Base-by-base conservation (phyloP, 2,113 vertebrate genomes). In the Rhynchomys soricoides region DNA sequence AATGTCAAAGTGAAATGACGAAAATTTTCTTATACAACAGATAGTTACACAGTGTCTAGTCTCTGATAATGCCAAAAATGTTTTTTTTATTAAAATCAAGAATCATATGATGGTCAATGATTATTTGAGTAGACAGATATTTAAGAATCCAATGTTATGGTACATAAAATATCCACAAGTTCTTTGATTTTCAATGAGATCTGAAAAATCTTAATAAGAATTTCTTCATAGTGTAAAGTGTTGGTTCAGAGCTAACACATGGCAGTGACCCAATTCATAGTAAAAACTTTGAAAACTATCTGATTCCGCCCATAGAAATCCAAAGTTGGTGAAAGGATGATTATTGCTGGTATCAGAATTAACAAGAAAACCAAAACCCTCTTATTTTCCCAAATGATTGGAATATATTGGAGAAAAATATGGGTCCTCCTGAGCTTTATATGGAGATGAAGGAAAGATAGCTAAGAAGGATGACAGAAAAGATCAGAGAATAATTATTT, bases 211-310 rank as follows among this genome's bases (percentile, higher is more conserved):
- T 15, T n/a, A n/a, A n/a, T n/a, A n/a, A 77, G 7, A 78, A 37
- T 88, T 85, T 82, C 52, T 31, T 93, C 10, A 29, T 50, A 88
- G 2, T 29, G 3, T 45, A 52, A 40, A 52, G 7, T 24, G 2
- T 48, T 64, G 45, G 12, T 64, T 9, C 37, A 50, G 64, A 40
- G 37, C 11, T 13, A 82, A 90, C 82, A 31, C 22, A 40, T 17
- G 48, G 50, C 37, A 0, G 0, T 1, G 37, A 34, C 55, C 43
- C 10, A 50, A 45, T 4, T 88, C 52, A 74, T 2, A 43, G 2
- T 24, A 64, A 77, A 89, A 86, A 5, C 48, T 12, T 24, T 5
- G 71, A 75, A 48, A 12, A 1, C 3, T 8, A 29, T 89, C 31
- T 57, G 7, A 0, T 48, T 79, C 17, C 78, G 34, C 62, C 11